phyloP scores from a whole-genome alignment of 2,113 vertebrate species.

The Cryptotis parvus region DNA sequence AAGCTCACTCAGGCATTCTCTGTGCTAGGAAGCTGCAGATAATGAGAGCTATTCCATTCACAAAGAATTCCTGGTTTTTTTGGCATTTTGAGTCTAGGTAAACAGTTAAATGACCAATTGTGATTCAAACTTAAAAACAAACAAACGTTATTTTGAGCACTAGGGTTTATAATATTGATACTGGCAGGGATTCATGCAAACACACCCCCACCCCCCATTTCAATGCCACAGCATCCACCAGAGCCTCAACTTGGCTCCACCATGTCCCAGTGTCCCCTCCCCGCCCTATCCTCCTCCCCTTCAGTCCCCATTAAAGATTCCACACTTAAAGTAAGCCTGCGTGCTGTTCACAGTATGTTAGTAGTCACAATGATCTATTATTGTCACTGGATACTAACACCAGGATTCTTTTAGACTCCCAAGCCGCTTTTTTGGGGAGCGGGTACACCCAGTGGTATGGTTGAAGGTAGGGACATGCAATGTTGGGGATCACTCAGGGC shows the following conservation, averaged over 20 bases:
- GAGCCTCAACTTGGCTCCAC: too few relatives aligned
- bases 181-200: too few relatives aligned
- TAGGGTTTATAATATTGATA: too few relatives aligned
- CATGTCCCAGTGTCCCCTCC: too few relatives aligned
- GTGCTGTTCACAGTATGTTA: neutral
- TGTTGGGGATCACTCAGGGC: too few relatives aligned
- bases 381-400: neutral
- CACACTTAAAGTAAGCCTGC: neutral
- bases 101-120: neutral
- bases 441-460: too few relatives aligned
- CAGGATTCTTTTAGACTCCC: slow-evolving; percentile 1
- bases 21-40: neutral
- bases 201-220: too few relatives aligned
- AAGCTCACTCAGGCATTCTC: neutral
- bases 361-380: neutral
- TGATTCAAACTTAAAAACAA: neutral
- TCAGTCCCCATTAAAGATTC: too few relatives aligned
- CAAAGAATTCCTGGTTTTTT: neutral
- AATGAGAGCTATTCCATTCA: neutral
- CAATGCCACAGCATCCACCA: too few relatives aligned
- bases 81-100: slow-evolving; percentile 24
- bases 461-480: too few relatives aligned
- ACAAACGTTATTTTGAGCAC: too few relatives aligned
- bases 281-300: too few relatives aligned
- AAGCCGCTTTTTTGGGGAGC: neutral